Conservation (phyloP, 2,113 vertebrate genomes). For the Crotalus tigris region DNA sequence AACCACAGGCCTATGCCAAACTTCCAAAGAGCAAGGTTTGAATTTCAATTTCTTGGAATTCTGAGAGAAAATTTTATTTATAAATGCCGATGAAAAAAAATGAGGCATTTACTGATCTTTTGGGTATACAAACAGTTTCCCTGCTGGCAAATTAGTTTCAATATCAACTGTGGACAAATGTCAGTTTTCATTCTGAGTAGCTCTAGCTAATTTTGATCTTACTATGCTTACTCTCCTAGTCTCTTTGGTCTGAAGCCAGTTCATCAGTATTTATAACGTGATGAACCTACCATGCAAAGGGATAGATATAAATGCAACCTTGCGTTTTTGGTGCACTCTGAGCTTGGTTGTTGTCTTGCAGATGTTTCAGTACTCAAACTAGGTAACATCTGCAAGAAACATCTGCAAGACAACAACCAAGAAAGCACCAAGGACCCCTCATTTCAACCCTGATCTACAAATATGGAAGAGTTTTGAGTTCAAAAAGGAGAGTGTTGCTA, state of each 20-base stretch:
- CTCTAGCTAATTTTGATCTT: neutral
- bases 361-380: neutral
- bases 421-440: neutral
- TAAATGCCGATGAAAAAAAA: neutral
- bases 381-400: neutral
- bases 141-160: neutral
- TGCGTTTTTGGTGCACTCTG: neutral
- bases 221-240: neutral
- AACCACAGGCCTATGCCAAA: slow-evolving; percentile 24
- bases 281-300: neutral
- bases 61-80: neutral
- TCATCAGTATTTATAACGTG: neutral
- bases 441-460: neutral
- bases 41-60: neutral
- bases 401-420: too few species aligned
- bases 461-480: neutral
- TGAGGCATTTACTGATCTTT: neutral
- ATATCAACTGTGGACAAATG: neutral
- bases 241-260: neutral
- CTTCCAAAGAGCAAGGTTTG: slow-evolving; percentile 35
- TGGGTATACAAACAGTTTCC: neutral
- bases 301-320: neutral
- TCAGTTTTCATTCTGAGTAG: neutral
- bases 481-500: neutral
- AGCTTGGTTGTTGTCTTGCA: neutral